These are phyloP conservation scores for Candoia aspera DNA, from an alignment of 2,113 vertebrate genomes.

Conservation along the genomic window DNA sequence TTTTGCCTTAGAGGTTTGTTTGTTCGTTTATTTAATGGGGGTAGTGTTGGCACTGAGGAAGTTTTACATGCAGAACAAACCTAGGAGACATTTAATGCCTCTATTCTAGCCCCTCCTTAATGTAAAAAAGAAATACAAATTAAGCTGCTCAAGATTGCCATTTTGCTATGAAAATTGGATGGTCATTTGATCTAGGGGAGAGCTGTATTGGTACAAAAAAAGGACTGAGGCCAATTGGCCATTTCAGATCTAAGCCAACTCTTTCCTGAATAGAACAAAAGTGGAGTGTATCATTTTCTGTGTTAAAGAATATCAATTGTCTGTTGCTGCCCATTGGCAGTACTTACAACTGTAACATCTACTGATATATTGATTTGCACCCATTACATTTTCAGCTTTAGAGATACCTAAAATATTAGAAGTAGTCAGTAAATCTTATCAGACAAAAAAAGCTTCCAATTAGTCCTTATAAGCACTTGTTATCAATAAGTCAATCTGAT, in stretches of 20 bases:
- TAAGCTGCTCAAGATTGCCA: not conserved
- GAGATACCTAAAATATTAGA: too few relatives aligned
- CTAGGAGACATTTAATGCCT: not conserved
- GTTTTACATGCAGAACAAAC: not conserved
- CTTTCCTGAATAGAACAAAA: not conserved
- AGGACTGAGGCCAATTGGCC: not conserved
- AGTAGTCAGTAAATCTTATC: too few relatives aligned
- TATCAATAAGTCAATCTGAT: too few relatives aligned
- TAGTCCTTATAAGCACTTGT: too few relatives aligned
- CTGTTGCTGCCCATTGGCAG: not conserved
- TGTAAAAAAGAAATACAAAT: not conserved
- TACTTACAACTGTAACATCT: not conserved
- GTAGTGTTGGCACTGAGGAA: not conserved
- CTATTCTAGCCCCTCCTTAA: not conserved
- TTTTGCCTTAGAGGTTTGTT: not conserved
- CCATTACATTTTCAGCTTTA: too few relatives aligned
- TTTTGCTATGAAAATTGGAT: not conserved
- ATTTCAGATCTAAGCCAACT: not conserved
- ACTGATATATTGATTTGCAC: too few relatives aligned
- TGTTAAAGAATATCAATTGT: not conserved
- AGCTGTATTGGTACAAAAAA: not conserved
- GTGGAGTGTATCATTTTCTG: not conserved
- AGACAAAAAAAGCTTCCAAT: too few relatives aligned
- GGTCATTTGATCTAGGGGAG: not conserved
- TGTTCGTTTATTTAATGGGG: not conserved